Base-by-base conservation (phyloP, 2,113 vertebrate genomes). In the Miniopterus natalensis region DNA sequence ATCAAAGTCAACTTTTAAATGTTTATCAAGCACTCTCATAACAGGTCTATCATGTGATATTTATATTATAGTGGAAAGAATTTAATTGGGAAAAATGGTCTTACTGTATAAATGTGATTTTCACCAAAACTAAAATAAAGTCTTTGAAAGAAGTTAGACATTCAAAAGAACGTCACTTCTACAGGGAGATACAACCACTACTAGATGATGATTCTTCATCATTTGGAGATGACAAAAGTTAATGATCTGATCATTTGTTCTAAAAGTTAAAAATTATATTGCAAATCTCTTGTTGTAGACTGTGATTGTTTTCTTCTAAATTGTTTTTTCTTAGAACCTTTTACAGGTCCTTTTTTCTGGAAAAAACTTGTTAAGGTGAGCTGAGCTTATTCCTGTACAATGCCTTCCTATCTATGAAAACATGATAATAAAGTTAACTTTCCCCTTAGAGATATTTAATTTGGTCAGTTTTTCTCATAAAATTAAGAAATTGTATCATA, bases 1-100 rank as follows among this genome's bases (percentile, higher is more conserved):
- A 55, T n/a, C 84, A 55, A 97, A 94, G 73, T 49, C 11, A 92
- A 71, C 83, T 9, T 0, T 70, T 45, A 94, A 95, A 80, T 31
- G 6, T 81, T 47, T 66, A 77, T 84, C 6, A 53, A 93, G 40
- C 20, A 96, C 8, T 45, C 47, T 2, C 14, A 13, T 8, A 66
- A 88, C 1, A 83, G 14, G 1, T 88, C 51, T 91, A 3, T 49
- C 4, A 31, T 9, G 84, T 74, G 27, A 29, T 83, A 66, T 31
- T 88, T 78, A 23, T 25, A 27, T n/a, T 45, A 63, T 0, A 25
- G 12, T 42, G 7, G 5, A 36, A 8, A 77, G 15, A 84, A 61
- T 3, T 78, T 92, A 55, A 70, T 8, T 80, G 59, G 17, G 27
- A 65, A 83, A 71, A 71, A 86, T 31, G 1, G 68, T 51, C 27